Evolutionary conservation across 1,140 invertebrate genomes (phyloP), one percentile per base, ranked within the genome.

Genomic region (Drosophila lini): DNA sequence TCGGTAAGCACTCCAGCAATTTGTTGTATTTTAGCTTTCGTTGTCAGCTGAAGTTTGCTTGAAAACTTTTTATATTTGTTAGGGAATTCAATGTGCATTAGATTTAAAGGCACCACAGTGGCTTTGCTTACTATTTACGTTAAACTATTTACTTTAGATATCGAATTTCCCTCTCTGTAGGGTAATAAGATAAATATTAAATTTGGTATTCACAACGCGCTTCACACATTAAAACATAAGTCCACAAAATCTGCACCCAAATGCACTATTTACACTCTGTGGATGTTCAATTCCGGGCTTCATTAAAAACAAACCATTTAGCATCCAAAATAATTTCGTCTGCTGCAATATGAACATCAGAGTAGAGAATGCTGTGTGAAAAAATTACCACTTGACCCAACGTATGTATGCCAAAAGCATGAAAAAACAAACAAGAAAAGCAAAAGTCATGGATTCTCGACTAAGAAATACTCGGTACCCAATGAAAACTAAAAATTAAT

Each of bases 31-130:
- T 78, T 56, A 52, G 31, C 73, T 69, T 62, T 77, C 67, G 65
- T 82, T 88, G 79, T 76, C 70, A 71, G 53, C 36, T 75, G 31
- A 82, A 81, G 67, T 82, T 50, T 19, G 81, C 65, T 57, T 68
- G 28, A 64, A 56, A 85, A 81, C 53, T 85, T 84, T 61, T 53
- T 34, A 32, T 53, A 48, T 52, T 64, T 81, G 50, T 60, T 13
- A 48, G 19, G 0, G 25, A 80, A 28, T 25, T 25, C n/a, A 38
- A 25, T 31, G 11, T n/a, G 6, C 19, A 16, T 36, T 11, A 48
- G 10, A 16, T 16, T 1, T 32, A 15, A 1, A 7, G 5, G 1
- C 19, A 15, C 25, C 3, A 25, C 0, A 25, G 1, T 15, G 3
- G 3, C 15, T 25, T 25, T 11, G 16, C 5, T 44, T 4, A 19